Base-by-base conservation (phyloP, 2,888 invertebrate species). In the Acronicta leporina region DNA sequence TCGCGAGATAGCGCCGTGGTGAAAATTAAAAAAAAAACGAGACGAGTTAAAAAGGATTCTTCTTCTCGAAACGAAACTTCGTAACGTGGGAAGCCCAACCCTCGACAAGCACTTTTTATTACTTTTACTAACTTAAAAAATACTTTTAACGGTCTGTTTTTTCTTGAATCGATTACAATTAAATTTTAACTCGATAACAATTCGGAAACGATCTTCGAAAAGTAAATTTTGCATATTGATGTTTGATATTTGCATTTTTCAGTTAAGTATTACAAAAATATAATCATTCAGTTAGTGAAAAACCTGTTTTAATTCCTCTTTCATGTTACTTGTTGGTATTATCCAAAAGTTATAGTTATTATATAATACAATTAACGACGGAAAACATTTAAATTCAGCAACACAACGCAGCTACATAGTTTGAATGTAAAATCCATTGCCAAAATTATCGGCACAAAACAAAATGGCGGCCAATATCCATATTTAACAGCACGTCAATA, bases 1-100 rank as follows among this genome's bases (percentile, higher is more conserved):
- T 92, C 91, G 88, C 88, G 82, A 94, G 94, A 94, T 94, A 94
- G 92, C 94, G 89, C 86, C 87, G 92, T 87, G 91, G 89, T 89
- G 92, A 90, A 94, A 94, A 92, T 94, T 92, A 90, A 93, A 93
- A 91, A 90, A 61, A 90, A 90, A 83, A 83, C 30, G 79, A 81
- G 75, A 75, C 44, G 68, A 75, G 73, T 84, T 84, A 89, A 88
- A 88, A 88, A 81, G 81, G 86, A 68, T 84, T 86, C 81, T 68
- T 63, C 79, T 75, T 62, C 57, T 62, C 63, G 52, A 77, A 77
- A 77, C 73, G 74, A 84, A 87, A 83, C 77, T 87, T 85, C 49
- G 61, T 63, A 74, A 71, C 79, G 78, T 77, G 79, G 80, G 77
- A 70, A 58, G 50, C 44, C 59, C 58, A 61, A 63, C 68, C 66